Evolutionary conservation across 2,888 invertebrate species (phyloP), one percentile per base, ranked within the genome.

Genomic region (Tyria jacobaeae): DNA sequence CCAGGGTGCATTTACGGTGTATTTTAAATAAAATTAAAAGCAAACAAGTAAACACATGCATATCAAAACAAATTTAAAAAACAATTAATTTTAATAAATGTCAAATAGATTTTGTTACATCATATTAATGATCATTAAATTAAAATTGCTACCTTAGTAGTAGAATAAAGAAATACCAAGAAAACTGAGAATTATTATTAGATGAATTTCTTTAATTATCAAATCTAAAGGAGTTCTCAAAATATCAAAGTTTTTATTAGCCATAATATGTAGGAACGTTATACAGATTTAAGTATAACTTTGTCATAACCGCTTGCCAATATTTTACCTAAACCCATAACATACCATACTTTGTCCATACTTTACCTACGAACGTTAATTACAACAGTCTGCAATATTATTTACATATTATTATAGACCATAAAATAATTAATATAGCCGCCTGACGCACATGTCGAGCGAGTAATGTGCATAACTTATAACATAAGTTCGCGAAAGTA

Each of bases 391-490:
- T 15, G 35, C 34, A n/a, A 14, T 15, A 39, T 51, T 54, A 59
- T 49, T 57, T 50, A 53, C 39, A 54, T 57, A 31, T 25, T 60
- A 53, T 53, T 50, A 57, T 37, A 54, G 34, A 15, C 47, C 44
- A 55, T 66, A 60, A 62, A 64, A 21, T 60, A 64, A 59, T 62
- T 58, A 71, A 60, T 57, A 31, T 60, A 49, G 25, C 10, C 39
- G 27, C 63, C 53, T 47, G 41, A 52, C 24, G 47, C 47, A 53
- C 24, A 14, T 39, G 56, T 57, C 37, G 50, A 48, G 39, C 62
- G 1, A 58, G 37, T 66, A 65, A 57, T 2, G n/a, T 70, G 17
- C 24, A 41, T 64, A 50, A 66, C 56, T 62, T 71, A 64, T 61
- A 44, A 37, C n/a, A 55, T 25, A 31, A 54, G 49, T 58, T 63